These are phyloP conservation scores for Montipora efflorescens DNA, from an alignment of 64 coral and sea anemone species.

Conservation along the genomic window DNA sequence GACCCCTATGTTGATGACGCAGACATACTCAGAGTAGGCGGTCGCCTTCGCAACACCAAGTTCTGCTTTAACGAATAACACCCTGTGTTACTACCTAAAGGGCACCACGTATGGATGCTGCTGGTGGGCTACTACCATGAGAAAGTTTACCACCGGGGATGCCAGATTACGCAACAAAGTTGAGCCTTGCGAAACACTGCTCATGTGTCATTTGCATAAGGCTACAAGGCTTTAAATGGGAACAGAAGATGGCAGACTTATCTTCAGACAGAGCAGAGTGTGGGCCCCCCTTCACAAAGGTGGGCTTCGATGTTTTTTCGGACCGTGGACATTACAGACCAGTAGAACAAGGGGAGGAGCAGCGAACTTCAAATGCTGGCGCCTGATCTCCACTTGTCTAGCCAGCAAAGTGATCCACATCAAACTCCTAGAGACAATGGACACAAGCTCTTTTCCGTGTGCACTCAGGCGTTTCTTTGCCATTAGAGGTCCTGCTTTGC, in stretches of 20 bases:
- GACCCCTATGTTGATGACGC: not conserved
- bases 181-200: not conserved
- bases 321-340: not conserved
- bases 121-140: no score
- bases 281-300: not conserved
- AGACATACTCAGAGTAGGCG: not conserved
- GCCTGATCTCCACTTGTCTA: not conserved
- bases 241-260: not conserved
- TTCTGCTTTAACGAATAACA: no score
- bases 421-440: slow-evolving; percentile 20
- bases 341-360: slow-evolving; percentile 21
- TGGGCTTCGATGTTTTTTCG: not conserved
- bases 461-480: slow-evolving; percentile 4
- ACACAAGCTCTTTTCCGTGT: slow-evolving; percentile 24
- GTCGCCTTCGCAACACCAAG: not conserved
- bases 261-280: not conserved
- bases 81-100: no score
- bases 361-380: slow-evolving; percentile 8
- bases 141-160: not conserved
- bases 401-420: slow-evolving; percentile 30
- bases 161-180: not conserved
- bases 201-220: not conserved
- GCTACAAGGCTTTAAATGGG: not conserved
- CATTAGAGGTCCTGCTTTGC: not conserved
- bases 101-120: no score